Base-by-base conservation (phyloP, 2,797 vertebrate species). In the Paguma larvata region DNA sequence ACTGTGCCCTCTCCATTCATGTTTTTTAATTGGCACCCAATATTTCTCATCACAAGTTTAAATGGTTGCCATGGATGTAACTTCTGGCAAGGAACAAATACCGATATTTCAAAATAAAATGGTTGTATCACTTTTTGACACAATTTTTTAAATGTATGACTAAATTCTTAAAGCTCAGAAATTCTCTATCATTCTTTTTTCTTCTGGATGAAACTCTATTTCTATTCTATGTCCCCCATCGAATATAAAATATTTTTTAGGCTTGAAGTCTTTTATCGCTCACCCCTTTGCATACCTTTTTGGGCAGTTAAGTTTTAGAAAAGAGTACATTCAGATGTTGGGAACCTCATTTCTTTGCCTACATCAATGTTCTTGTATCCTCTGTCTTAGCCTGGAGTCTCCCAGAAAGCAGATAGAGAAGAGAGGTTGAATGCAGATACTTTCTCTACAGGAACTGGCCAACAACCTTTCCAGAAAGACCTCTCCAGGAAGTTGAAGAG, bases 51-150 rank as follows among this genome's bases (percentile, higher is more conserved):
- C 21, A 62, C 25, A 85, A 65, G 27, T 85, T 84, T 72, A 91
- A 95, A 48, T 34, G 44, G 4, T 48, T 82, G 19, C 63, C 91
- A 68, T 68, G 3, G 62, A 91, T 82, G 0, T 72, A 77, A 93
- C 91, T 82, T 67, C 34, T 44, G n/a, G 9, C 21, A 80, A 77
- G 59, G 10, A 56, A 14, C 80, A 77, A 83, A 91, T 30, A 70
- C 21, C 63, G 3, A 89, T 9, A 94, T 89, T 78, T 91, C n/a
- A 75, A 95, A 96, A 96, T 32, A 46, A 73, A 92, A 73, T 8
- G 90, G 10, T 21, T 82, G 0, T 38, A 48, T 93, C 38, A 53
- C 46, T 88, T 78, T 90, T 88, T 1, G 0, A 82, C 53, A 14
- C 51, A 78, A 72, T 95, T 95, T 88, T 92, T 82, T 53, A 91